These are phyloP conservation scores for Cinara cedri DNA, from an alignment of 2,888 invertebrate species.

Conservation along the genomic window DNA sequence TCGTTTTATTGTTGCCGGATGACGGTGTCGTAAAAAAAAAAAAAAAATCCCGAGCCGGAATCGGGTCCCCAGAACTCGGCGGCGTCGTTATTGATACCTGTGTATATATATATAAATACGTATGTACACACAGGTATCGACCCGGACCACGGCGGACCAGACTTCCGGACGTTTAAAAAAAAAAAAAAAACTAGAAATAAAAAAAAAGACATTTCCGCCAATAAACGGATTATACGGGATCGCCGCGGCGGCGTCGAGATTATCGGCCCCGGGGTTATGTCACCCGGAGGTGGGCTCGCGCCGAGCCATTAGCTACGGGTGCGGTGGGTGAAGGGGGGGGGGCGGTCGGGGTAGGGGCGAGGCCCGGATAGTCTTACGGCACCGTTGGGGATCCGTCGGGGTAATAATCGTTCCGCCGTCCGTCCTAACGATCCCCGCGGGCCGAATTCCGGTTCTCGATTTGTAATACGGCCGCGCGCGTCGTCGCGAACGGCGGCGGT, in stretches of 20 bases:
- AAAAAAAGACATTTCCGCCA: slow-evolving; percentile 32
- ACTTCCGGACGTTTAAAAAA: slow-evolving; percentile 21
- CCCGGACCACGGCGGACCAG: neutral
- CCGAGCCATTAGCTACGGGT: slow-evolving; percentile 44
- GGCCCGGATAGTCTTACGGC: slow-evolving; percentile 43
- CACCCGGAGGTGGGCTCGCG: slow-evolving; percentile 42
- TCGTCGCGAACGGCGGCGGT: too few relatives aligned
- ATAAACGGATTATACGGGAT: slow-evolving; percentile 53
- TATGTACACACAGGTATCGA: too few relatives aligned
- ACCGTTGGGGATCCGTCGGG: slow-evolving; percentile 49
- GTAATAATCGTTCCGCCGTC: slow-evolving; percentile 53
- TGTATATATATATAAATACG: too few relatives aligned
- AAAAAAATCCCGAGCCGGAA: neutral
- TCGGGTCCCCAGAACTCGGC: too few relatives aligned
- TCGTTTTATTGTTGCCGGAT: slow-evolving; percentile 37
- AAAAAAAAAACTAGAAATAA: too few relatives aligned
- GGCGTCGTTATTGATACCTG: too few relatives aligned
- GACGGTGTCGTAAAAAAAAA: slow-evolving; percentile 21
- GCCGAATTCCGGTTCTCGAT: slow-evolving; percentile 52
- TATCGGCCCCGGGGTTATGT: slow-evolving; percentile 39
- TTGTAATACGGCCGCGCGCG: slow-evolving; percentile 43
- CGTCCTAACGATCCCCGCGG: slow-evolving; percentile 53
- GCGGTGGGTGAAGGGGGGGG: too few relatives aligned
- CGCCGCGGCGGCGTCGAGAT: slow-evolving; percentile 29
- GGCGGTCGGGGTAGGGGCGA: too few relatives aligned